Conservation (phyloP, 2,797 vertebrate genomes). For the Sitta carolinensis region DNA sequence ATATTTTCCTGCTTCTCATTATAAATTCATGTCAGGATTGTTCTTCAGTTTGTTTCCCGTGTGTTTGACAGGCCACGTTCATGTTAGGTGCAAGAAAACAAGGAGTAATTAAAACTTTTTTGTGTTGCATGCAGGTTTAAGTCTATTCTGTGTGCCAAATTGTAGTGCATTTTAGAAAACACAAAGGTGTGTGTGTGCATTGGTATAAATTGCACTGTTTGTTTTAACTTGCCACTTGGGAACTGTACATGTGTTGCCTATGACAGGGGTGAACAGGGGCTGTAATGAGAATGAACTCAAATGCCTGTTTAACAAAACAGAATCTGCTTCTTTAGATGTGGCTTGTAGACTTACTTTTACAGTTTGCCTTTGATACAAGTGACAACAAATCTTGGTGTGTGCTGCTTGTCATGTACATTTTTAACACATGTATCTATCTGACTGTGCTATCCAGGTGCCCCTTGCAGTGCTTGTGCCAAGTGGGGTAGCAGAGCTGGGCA, state of each 20-base stretch:
- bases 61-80: neutral
- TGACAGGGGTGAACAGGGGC: neutral
- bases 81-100: neutral
- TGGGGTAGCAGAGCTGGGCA: neutral
- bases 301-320: neutral
- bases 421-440: accelerated
- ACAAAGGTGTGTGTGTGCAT: neutral
- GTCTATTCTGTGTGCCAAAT: neutral
- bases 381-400: neutral
- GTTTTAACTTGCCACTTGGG: neutral
- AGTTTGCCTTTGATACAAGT: neutral
- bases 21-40: neutral
- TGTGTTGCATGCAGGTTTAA: neutral
- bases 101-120: neutral
- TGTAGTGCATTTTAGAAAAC: neutral
- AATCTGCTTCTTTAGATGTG: neutral
- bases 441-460: neutral
- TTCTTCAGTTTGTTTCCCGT: neutral
- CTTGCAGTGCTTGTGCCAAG: neutral
- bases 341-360: neutral
- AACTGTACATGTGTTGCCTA: neutral
- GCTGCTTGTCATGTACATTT: neutral
- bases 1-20: neutral
- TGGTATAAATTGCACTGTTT: neutral
- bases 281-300: neutral